A percentile compares a stretch with the other conserved stretches of the same genome.
These are phyloP conservation scores for Oreochromis spilurus DNA, from an alignment of 2,113 vertebrate species.

Conservation along the genomic window DNA sequence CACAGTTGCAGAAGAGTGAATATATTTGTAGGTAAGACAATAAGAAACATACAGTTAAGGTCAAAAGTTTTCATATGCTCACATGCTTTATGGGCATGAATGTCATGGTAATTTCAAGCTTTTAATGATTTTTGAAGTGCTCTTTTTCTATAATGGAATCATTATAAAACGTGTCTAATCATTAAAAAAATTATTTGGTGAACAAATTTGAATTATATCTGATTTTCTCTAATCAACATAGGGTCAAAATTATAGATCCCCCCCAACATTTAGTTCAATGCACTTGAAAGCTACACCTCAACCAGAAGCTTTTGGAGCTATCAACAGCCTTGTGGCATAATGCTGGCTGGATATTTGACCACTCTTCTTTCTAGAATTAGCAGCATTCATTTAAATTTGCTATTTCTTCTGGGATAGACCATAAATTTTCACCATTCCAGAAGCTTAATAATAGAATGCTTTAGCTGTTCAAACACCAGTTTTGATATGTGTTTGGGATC, in stretches of 20 bases:
- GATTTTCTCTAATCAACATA: neutral
- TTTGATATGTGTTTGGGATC: neutral
- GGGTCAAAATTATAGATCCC: neutral
- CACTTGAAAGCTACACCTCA: too few species aligned
- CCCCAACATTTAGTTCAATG: too few species aligned
- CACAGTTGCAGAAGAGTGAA: neutral
- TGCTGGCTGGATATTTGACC: too few species aligned
- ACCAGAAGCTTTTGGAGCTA: too few species aligned
- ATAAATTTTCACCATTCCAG: too few species aligned
- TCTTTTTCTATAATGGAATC: neutral
- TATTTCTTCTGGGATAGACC: too few species aligned
- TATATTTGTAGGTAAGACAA: neutral
- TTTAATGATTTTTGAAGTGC: neutral
- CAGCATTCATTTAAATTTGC: too few species aligned
- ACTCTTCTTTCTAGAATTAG: too few species aligned
- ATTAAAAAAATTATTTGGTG: neutral
- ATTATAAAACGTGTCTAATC: neutral
- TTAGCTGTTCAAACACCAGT: too few species aligned
- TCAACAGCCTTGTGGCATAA: too few species aligned
- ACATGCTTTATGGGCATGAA: neutral
- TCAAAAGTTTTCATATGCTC: neutral
- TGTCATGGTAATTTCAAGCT: fast-evolving
- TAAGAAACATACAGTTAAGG: neutral
- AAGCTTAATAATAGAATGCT: too few species aligned
- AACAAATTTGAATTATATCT: neutral